These are phyloP conservation scores for Selenia dentaria DNA, from an alignment of 2,888 invertebrate genomes.

Conservation along the genomic window DNA sequence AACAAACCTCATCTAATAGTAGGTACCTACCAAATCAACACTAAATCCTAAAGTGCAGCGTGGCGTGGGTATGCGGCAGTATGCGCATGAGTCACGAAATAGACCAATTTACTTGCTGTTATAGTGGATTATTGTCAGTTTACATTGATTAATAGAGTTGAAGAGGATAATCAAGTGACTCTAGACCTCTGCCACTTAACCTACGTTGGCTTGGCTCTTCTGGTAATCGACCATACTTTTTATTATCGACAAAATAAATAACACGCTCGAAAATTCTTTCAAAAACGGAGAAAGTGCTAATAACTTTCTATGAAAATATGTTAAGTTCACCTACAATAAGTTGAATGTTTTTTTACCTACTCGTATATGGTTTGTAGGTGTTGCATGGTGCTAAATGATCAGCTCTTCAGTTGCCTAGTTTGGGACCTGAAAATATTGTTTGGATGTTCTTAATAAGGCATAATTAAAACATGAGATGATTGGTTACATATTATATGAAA, in stretches of 20 bases:
- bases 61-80: neutral
- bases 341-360: too few relatives aligned
- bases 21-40: too few relatives aligned
- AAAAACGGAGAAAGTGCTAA: slow-evolving; percentile 23
- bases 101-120: slow-evolving; percentile 7
- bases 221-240: neutral
- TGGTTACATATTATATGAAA: too few relatives aligned
- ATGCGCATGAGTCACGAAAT: slow-evolving; percentile 7
- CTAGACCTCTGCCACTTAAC: slow-evolving; percentile 5
- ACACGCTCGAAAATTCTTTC: slow-evolving; percentile 5
- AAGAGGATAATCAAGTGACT: neutral
- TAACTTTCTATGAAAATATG: slow-evolving; percentile 40
- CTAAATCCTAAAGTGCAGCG: neutral
- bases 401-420: too few relatives aligned
- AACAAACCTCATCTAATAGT: too few relatives aligned
- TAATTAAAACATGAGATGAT: too few relatives aligned
- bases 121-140: slow-evolving; percentile 1
- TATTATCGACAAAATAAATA: slow-evolving; percentile 2
- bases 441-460: too few relatives aligned
- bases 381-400: too few relatives aligned
- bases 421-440: too few relatives aligned
- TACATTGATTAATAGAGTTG: slow-evolving; percentile 10
- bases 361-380: too few relatives aligned
- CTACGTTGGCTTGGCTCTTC: neutral
- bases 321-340: too few relatives aligned